Percentiles rank a stretch among this genome's conserved stretches.
Conservation (phyloP, 2,113 vertebrate genomes). For the Gambusia holbrooki region DNA sequence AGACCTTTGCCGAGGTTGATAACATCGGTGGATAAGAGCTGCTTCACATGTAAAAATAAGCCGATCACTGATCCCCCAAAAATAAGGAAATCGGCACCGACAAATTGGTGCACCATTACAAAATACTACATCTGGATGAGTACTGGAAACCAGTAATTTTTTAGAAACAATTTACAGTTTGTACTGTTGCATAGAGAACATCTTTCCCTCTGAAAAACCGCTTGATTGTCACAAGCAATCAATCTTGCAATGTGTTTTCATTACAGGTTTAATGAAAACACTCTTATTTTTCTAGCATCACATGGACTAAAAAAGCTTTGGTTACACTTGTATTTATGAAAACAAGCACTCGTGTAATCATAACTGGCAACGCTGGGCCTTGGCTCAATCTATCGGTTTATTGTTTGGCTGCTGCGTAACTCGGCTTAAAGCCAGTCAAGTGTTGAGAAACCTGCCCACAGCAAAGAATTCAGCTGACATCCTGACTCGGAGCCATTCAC, state of each 20-base stretch:
- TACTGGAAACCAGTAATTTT: too few species aligned
- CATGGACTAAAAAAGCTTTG: neutral
- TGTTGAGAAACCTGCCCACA: conserved; percentile 3
- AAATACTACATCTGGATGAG: too few species aligned
- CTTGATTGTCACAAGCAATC: neutral
- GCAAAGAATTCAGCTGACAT: conserved; percentile 28
- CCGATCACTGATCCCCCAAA: too few species aligned
- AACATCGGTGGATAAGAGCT: too few species aligned
- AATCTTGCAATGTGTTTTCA: too few species aligned
- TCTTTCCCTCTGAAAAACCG: too few species aligned
- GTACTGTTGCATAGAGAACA: too few species aligned
- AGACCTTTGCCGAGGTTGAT: too few species aligned
- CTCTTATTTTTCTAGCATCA: neutral
- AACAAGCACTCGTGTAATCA: neutral
- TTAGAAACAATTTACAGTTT: too few species aligned
- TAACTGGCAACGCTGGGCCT: neutral
- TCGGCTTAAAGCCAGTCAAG: conserved; percentile 1
- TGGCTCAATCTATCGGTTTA: neutral
- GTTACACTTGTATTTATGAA: neutral
- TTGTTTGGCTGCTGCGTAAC: conserved; percentile 1
- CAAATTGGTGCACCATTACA: too few species aligned
- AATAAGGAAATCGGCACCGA: too few species aligned
- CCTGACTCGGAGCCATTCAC: conserved; percentile 22
- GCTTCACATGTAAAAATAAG: too few species aligned
- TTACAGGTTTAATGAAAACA: neutral